Evolutionary conservation across 1,140 invertebrate species (phyloP).

Genomic region (Mactra quadrangularis): DNA sequence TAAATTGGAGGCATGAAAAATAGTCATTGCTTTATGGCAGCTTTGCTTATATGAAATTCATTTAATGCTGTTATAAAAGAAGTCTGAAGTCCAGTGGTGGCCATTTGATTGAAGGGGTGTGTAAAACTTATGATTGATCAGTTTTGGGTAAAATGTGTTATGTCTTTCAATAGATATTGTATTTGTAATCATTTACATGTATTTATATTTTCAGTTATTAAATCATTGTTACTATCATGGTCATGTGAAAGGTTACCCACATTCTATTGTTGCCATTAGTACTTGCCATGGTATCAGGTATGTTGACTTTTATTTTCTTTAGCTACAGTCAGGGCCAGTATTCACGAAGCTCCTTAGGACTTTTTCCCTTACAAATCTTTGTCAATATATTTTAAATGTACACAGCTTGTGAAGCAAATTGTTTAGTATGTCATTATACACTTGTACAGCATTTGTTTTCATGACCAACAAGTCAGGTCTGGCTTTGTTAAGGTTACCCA

Average conservation of each 20-base stretch:
- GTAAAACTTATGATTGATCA: no score
- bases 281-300: conserved; percentile 91
- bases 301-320: conserved; percentile 45
- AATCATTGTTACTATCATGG: conserved; percentile 94
- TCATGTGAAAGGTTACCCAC: conserved; percentile 87
- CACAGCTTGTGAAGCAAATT: not conserved
- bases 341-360: no score
- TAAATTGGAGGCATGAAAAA: not conserved
- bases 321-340: not conserved
- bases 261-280: conserved; percentile 93
- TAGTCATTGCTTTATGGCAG: not conserved
- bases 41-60: no score
- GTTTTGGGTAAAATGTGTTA: no score
- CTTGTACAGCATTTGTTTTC: not conserved
- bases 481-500: no score
- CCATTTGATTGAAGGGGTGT: no score
- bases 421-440: not conserved
- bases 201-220: conserved; percentile 87
- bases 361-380: not conserved
- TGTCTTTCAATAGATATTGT: no score
- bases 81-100: no score
- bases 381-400: not conserved
- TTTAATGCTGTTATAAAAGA: no score
- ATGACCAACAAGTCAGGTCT: no score
- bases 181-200: no score